Percentiles rank a stretch among this genome's conserved stretches.
Conservation (phyloP, 2,888 invertebrate genomes). For the Hemaris fuciformis region DNA sequence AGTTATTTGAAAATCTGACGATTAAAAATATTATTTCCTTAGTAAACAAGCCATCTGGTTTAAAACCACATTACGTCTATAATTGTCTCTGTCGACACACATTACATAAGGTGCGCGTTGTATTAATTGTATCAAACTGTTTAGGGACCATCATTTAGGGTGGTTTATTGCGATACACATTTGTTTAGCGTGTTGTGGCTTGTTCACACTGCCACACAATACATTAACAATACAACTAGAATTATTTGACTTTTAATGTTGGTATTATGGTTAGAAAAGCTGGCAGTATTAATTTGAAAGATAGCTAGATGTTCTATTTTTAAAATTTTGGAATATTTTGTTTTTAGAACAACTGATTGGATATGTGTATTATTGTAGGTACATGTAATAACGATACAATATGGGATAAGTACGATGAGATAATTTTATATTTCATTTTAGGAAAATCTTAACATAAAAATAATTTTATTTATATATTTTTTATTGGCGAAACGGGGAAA, state of each 20-base stretch:
- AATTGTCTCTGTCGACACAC: slow-evolving; percentile 41
- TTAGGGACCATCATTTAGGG: slow-evolving; percentile 23
- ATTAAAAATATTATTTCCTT: neutral
- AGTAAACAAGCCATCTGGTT: slow-evolving; percentile 27
- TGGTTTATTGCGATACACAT: slow-evolving; percentile 42
- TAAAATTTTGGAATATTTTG: too few relatives aligned
- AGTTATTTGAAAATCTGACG: neutral
- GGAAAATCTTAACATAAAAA: too few relatives aligned
- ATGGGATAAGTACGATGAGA: too few relatives aligned
- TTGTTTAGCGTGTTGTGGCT: slow-evolving; percentile 53
- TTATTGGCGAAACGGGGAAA: too few relatives aligned
- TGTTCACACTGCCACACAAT: slow-evolving; percentile 35
- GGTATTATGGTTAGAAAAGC: neutral
- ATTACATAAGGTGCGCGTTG: slow-evolving; percentile 45
- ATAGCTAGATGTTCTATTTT: neutral
- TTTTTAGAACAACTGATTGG: too few relatives aligned
- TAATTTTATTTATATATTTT: too few relatives aligned
- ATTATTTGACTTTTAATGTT: neutral
- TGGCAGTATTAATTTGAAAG: too few relatives aligned
- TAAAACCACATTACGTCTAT: slow-evolving; percentile 16
- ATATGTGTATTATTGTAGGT: too few relatives aligned
- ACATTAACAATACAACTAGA: neutral
- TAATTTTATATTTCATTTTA: too few relatives aligned
- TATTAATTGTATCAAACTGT: slow-evolving; percentile 34
- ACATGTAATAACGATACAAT: too few relatives aligned